Evolutionary conservation across 2,797 vertebrate species (phyloP), one percentile per base, ranked within the genome.

Genomic region (Carapus acus): DNA sequence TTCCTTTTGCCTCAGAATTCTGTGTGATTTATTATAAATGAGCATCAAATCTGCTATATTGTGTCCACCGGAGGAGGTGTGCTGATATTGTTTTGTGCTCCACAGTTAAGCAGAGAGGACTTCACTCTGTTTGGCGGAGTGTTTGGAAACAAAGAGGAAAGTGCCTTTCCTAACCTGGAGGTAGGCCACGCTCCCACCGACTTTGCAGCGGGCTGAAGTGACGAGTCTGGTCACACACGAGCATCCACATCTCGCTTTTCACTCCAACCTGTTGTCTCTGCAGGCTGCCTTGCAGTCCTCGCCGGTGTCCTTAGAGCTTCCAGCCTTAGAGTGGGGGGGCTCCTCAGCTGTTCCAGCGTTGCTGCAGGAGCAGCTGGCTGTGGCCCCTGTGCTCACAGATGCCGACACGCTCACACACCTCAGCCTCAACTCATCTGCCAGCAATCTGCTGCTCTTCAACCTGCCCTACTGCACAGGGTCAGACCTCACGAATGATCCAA

Each of bases 51-150:
- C n/a, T n/a, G n/a, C n/a, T n/a, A n/a, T n/a, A n/a, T n/a, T n/a
- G n/a, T n/a, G n/a, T 33, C 11, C 31, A 33, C 11, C 21, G 3
- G 5, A 58, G n/a, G 14, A 4, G 3, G 21, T 56, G 1, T 40
- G 9, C n/a, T 46, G 2, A 39, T 16, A 1, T 62, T 18, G 6
- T 27, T 3, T 42, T 59, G 3, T 65, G 0, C 36, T 40, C 1
- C 43, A 29, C 77, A 96, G 93, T 75, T 94, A 44, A 94, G 92
- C 68, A 72, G 90, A 50, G 92, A 96, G 41, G 93, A 96, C 81
- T 93, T 96, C 76, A 94, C 93, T 0, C 74, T 86, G 0, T 91
- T 88, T 2, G 93, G 91, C 0, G 93, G 91, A 0, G 92, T 89
- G 19, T 94, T 88, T 78, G 92, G 92, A 49, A 91, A 93, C 82